Conservation (phyloP, 2,797 vertebrate genomes). For the Onychomys leucogaster region DNA sequence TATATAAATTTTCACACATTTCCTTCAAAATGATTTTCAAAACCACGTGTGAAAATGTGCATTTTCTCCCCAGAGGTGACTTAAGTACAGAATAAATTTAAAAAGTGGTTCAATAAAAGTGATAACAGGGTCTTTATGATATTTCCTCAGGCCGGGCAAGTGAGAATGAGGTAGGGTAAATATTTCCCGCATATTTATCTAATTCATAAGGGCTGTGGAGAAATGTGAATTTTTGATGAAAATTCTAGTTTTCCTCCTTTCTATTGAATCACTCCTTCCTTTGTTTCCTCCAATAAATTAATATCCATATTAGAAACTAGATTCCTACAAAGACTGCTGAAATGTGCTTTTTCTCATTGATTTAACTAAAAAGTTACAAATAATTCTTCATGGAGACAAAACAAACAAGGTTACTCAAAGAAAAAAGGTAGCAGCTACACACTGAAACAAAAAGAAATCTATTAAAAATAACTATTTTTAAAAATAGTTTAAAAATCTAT, state of each 20-base stretch:
- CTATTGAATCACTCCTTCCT: neutral
- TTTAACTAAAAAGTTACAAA: slow-evolving; percentile 47
- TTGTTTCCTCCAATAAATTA: neutral
- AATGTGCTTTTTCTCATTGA: slow-evolving; percentile 22
- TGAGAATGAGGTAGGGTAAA: slow-evolving; percentile 41
- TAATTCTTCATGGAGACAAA: slow-evolving; percentile 3
- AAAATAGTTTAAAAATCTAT: neutral
- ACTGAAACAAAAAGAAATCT: neutral
- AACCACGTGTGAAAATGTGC: neutral
- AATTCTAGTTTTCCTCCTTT: slow-evolving; percentile 10
- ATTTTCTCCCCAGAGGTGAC: neutral
- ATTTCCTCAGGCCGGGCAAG: slow-evolving; percentile 12
- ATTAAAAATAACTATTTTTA: neutral
- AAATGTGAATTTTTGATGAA: slow-evolving; percentile 3
- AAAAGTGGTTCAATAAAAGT: slow-evolving; percentile 48
- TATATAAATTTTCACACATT: slow-evolving; percentile 29
- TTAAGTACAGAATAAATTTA: slow-evolving; percentile 38
- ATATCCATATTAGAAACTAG: slow-evolving; percentile 1
- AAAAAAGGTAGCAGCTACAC: neutral
- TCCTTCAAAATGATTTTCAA: slow-evolving; percentile 39
- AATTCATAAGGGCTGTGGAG: neutral
- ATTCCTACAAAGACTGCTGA: slow-evolving; percentile 22
- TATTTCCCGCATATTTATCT: neutral
- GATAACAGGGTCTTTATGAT: slow-evolving; percentile 23
- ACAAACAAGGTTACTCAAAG: neutral